Percentiles rank a stretch among this genome's conserved stretches.
Conservation (phyloP, 2,797 vertebrate species). For the Anabas testudineus region DNA sequence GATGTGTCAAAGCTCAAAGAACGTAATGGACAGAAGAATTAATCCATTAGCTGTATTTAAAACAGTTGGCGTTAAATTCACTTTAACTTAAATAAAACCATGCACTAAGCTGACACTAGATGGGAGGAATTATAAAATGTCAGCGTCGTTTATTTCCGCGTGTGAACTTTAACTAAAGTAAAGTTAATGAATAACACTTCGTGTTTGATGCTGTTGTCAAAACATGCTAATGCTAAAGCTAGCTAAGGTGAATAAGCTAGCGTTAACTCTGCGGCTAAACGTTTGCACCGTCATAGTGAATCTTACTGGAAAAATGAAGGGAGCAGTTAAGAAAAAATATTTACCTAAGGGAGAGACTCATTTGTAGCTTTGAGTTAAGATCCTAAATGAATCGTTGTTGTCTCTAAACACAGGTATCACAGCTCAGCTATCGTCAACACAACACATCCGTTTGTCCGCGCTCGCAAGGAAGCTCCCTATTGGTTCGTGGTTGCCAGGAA, state of each 20-base stretch:
- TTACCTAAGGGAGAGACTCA: conserved; percentile 71
- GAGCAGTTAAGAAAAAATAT: accelerated
- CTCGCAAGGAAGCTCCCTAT: conserved; percentile 41
- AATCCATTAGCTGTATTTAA: no score
- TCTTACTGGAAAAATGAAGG: accelerated
- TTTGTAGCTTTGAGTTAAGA: not conserved
- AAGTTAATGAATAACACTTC: no score
- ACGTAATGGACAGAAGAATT: no score
- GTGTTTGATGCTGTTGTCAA: no score
- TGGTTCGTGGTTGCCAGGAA: conserved; percentile 56
- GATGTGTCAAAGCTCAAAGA: no score
- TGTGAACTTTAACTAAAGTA: no score
- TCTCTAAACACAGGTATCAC: not conserved
- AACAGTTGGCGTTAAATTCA: no score
- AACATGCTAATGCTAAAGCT: conserved; percentile 29
- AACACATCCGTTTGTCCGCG: conserved; percentile 61
- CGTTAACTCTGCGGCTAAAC: not conserved
- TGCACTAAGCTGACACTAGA: no score
- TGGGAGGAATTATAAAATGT: no score
- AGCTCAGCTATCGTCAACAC: not conserved
- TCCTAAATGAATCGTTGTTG: not conserved
- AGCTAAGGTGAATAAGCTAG: not conserved
- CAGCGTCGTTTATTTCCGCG: no score
- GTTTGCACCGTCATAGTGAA: accelerated
- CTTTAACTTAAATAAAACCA: no score